A percentile compares a stretch with the other conserved stretches of the same genome.
Evolutionary conservation across 2,888 invertebrate species (phyloP).

Genomic region (Cantharis rustica): DNA sequence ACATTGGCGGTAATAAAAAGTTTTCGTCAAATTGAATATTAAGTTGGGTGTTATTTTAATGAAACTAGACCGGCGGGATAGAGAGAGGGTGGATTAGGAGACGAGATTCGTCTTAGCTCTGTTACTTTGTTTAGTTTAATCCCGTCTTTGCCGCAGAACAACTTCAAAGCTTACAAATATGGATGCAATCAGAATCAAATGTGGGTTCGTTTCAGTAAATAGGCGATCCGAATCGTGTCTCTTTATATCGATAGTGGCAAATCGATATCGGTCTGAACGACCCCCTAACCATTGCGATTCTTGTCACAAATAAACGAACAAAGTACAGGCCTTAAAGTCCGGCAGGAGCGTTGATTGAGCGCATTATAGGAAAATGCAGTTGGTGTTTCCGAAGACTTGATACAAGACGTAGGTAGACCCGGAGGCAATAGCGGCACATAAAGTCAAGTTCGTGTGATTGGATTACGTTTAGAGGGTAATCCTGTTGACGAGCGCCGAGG

Average conservation of each 20-base stretch:
- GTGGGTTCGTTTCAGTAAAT: slow-evolving; percentile 52
- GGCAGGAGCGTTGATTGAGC: slow-evolving; percentile 36
- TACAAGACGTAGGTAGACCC: slow-evolving; percentile 42
- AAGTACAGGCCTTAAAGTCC: slow-evolving; percentile 35
- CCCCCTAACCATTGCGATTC: slow-evolving; percentile 39
- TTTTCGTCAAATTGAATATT: not conserved
- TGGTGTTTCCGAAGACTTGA: slow-evolving; percentile 23
- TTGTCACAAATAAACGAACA: slow-evolving; percentile 42
- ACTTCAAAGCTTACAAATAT: slow-evolving; percentile 51
- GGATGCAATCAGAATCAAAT: slow-evolving; percentile 54
- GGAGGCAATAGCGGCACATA: slow-evolving; percentile 43
- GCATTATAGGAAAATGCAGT: slow-evolving; percentile 35
- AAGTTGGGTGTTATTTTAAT: slow-evolving; percentile 19
- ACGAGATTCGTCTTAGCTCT: slow-evolving; percentile 33
- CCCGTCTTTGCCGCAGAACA: slow-evolving; percentile 45
- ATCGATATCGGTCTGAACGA: slow-evolving; percentile 37
- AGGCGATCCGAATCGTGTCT: slow-evolving; percentile 42
- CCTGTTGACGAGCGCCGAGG: slow-evolving; percentile 67
- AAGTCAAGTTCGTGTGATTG: slow-evolving; percentile 61
- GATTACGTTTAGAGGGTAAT: slow-evolving; percentile 66
- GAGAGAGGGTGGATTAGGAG: slow-evolving; percentile 28
- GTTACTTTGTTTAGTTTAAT: slow-evolving; percentile 51
- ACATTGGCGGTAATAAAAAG: not conserved
- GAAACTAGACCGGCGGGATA: slow-evolving; percentile 16
- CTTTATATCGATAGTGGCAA: slow-evolving; percentile 35